Percentiles rank a stretch among this genome's conserved stretches.
Evolutionary conservation across 53 echinoderm and acorn worm genomes (phyloP).

Genomic region (Astropecten irregularis): DNA sequence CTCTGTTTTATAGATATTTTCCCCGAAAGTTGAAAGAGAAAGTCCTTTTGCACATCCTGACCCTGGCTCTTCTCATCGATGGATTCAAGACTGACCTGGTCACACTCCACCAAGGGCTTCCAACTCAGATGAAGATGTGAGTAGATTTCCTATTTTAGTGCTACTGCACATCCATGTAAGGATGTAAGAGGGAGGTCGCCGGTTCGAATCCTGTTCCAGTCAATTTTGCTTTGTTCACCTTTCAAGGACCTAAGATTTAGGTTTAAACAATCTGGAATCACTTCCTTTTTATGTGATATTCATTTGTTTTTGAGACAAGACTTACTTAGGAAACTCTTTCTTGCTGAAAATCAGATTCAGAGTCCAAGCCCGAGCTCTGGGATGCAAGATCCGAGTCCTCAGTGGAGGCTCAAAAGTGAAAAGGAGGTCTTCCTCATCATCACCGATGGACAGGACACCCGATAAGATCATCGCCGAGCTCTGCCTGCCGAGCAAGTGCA

Average conservation of each 20-base stretch:
- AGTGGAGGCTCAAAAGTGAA: neutral
- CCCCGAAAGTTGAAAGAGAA: constrained; percentile 76
- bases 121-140: constrained; percentile 40
- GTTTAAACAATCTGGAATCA: too few species aligned
- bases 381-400: constrained; percentile 27
- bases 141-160: too few species aligned
- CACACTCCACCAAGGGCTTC: constrained; percentile 62
- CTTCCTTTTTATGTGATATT: too few species aligned
- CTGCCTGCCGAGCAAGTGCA: neutral
- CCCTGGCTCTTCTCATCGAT: constrained; percentile 80
- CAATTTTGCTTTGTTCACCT: too few species aligned
- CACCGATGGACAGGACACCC: neutral
- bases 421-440: neutral
- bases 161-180: too few species aligned
- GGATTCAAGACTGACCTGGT: constrained; percentile 68
- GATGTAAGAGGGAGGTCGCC: too few species aligned
- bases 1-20: constrained; percentile 45
- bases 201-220: too few species aligned
- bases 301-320: too few species aligned
- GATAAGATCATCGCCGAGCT: constrained; percentile 9
- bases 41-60: constrained; percentile 70
- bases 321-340: too few species aligned
- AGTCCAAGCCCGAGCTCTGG: constrained; percentile 50
- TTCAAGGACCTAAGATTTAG: neutral
- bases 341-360: constrained; percentile 14